phyloP scores from a whole-genome alignment of 1,140 invertebrate genomes.

The Glossosoma conforme region DNA sequence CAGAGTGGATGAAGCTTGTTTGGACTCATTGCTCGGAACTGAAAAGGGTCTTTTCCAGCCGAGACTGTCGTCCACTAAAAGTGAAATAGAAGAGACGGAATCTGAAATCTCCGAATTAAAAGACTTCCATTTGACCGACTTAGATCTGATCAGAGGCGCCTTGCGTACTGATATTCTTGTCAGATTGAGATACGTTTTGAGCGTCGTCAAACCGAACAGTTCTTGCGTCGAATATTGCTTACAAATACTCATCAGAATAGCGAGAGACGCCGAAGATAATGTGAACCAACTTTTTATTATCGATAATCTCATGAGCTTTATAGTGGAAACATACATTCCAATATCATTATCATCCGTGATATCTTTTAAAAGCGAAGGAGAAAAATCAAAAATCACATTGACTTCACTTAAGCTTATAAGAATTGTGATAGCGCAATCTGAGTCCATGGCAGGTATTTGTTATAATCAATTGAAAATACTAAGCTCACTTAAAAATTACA shows the following conservation, averaged over 20 bases:
- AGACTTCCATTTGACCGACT: conserved; percentile 65
- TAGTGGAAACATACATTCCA: conserved; percentile 59
- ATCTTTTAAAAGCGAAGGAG: conserved; percentile 37
- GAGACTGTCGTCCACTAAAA: conserved; percentile 50
- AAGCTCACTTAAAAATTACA: conserved; percentile 44
- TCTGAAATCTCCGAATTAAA: conserved; percentile 66
- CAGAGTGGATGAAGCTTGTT: conserved; percentile 68
- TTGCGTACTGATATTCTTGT: conserved; percentile 72
- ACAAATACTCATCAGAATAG: conserved; percentile 65
- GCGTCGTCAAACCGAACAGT: conserved; percentile 57
- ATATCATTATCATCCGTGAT: conserved; percentile 37
- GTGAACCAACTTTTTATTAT: conserved; percentile 53
- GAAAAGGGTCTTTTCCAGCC: conserved; percentile 61
- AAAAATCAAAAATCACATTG: conserved; percentile 45
- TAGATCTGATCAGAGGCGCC: conserved; percentile 68
- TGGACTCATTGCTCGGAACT: conserved; percentile 66
- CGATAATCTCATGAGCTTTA: conserved; percentile 52
- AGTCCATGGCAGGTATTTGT: conserved; percentile 38
- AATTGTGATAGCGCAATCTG: conserved; percentile 45
- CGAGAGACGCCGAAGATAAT: conserved; percentile 60
- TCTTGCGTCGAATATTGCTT: conserved; percentile 61
- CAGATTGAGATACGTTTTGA: conserved; percentile 67
- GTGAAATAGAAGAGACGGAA: conserved; percentile 51
- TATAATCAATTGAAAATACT: conserved; percentile 46
- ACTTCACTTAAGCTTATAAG: conserved; percentile 51